Evolutionary conservation across 2,113 vertebrate genomes (phyloP), one percentile per base, ranked within the genome.

Genomic region (Oenanthe oenanthe): DNA sequence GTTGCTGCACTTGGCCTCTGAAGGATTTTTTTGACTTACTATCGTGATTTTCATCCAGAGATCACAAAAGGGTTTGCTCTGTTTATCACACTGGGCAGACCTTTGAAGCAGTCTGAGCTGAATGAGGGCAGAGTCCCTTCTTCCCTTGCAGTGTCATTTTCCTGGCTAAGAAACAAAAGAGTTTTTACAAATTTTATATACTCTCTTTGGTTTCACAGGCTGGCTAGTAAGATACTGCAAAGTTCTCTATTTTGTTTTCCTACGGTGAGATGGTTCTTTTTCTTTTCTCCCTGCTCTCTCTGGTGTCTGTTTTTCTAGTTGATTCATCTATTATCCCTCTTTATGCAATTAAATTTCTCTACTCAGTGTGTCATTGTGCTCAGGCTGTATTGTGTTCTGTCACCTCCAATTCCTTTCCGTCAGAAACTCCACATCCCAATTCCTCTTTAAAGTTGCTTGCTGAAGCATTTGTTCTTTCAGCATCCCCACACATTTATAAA

Each of bases 241-340:
- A 79, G 75, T 83, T 81, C 57, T 73, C 85, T 88, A 19, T 90
- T 94, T 96, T 92, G 42, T 90, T 94, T 92, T 94, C 40, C 82
- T 90, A 48, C 0, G 11, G 93, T 90, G 89, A 96, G 66, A 85
- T 67, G 72, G 92, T 81, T 86, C 78, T 86, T 95, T 77, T 74
- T 67, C 87, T 89, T 75, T 91, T 95, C 72, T 88, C 87, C 63
- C 90, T 17, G 66, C 32, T 95, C 56, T 96, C 54, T 84, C 93
- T 77, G 92, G 92, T 96, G 85, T 86, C 96, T 95, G 94, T 87
- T 95, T 96, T 97, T 95, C 91, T 93, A 92, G 74, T 62, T 92
- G 85, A 86, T 93, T 95, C 97, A 97, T 96, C 88, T 63, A 88
- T 96, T 96, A 94, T 97, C 63, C 93, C 63, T 92, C 74, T 96